Base-by-base conservation (phyloP, 2,113 vertebrate genomes). In the Gymnarchus niloticus region DNA sequence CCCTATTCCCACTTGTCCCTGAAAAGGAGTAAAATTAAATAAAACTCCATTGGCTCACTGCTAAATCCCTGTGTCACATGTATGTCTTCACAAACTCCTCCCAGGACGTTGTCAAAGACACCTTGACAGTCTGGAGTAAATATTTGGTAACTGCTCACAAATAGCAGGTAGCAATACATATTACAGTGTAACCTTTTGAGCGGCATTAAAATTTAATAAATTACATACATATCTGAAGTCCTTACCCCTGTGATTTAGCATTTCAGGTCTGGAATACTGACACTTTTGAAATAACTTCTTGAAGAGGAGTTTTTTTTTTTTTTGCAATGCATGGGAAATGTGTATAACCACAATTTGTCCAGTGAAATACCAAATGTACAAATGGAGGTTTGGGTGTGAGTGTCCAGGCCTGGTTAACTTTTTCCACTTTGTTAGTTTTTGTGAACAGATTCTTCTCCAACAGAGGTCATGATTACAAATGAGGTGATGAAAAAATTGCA, bases 111-210 rank as follows among this genome's bases (percentile, higher is more conserved):
- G 12, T 73, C 17, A 33, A 28, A 73, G 33, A 73, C 33, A 73
- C 65, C 65, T 73, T 73, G 65, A 73, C 65, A 73, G 65, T 28
- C 41, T 73, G 65, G 28, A 41, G 65, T 73, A 73, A 37, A 73
- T 73, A 73, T 73, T 73, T 73, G 65, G 28, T 73, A 73, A 73
- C 33, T 69, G 61, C 28, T 69, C 61, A 69, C 61, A 69, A 37
- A 73, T 73, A 73, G 14, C 65, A 73, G 65, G 65, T 17, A 73
- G 65, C 7, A 37, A 41, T n/a, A n/a, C n/a, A n/a, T n/a, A n/a
- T 73, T 73, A 73, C 33, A 73, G 14, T 33, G 41, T 7, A 1
- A 73, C 4, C 33, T 37, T 73, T 41, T 73, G 12, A 73, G 65
- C 65, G 14, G n/a, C 33, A 41, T 73, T 73, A 73, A 73, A 37